Percentiles rank a stretch among this genome's conserved stretches.
phyloP scores from a whole-genome alignment of 1,140 invertebrate species.

The Vanessa tameamea region DNA sequence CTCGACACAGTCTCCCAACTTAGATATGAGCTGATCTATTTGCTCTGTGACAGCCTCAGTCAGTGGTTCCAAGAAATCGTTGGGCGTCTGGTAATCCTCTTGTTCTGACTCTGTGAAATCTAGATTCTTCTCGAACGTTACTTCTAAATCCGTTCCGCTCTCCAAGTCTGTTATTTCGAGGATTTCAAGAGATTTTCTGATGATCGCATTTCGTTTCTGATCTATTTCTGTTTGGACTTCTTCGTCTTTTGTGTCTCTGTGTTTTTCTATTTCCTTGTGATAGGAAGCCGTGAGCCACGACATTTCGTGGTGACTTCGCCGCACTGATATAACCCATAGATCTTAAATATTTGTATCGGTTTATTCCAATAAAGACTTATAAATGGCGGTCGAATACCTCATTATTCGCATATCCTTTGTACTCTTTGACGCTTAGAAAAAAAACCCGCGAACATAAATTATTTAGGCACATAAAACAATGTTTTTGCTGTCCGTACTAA shows the following conservation, averaged over 20 bases:
- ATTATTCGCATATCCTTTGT: too few relatives aligned
- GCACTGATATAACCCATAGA: slow-evolving; percentile 32
- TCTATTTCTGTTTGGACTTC: slow-evolving; percentile 52
- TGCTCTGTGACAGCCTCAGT: slow-evolving; percentile 70
- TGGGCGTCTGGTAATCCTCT: slow-evolving; percentile 63
- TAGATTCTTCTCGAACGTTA: slow-evolving; percentile 61
- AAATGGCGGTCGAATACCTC: too few relatives aligned
- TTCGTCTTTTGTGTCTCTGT: slow-evolving; percentile 54
- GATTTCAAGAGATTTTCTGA: slow-evolving; percentile 63
- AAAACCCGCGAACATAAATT: too few relatives aligned
- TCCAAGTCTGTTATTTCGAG: slow-evolving; percentile 55
- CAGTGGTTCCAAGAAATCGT: slow-evolving; percentile 65
- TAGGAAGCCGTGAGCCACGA: slow-evolving; percentile 50
- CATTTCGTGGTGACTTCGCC: slow-evolving; percentile 40
- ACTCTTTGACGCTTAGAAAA: too few relatives aligned
- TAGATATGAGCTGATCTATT: slow-evolving; percentile 70
- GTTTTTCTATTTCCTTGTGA: slow-evolving; percentile 42
- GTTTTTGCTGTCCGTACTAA: too few relatives aligned
- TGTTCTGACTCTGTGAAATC: slow-evolving; percentile 54
- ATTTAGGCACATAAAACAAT: too few relatives aligned
- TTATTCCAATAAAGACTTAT: too few relatives aligned
- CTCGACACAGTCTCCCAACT: slow-evolving; percentile 56
- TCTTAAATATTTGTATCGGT: neutral
- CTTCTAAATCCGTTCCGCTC: slow-evolving; percentile 45
- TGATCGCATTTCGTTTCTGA: slow-evolving; percentile 44